Evolutionary conservation across 2,797 vertebrate species (phyloP).

Genomic region (Aldrovandia affinis): DNA sequence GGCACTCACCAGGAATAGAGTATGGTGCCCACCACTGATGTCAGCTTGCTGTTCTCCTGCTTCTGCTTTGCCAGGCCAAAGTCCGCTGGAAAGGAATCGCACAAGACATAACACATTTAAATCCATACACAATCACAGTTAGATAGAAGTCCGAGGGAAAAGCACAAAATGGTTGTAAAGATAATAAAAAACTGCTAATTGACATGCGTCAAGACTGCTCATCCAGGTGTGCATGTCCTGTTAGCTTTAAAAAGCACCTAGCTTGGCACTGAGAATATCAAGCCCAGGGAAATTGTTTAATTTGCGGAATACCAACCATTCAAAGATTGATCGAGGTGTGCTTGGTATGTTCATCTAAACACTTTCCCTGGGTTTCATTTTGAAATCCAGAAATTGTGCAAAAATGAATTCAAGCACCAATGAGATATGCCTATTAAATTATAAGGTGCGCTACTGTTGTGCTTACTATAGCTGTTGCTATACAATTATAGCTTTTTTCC

Average conservation of each 20-base stretch:
- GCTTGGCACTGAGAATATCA: background rate
- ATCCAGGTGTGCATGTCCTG: background rate
- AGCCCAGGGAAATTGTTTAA: background rate
- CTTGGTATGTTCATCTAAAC: background rate
- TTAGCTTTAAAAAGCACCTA: too few species aligned
- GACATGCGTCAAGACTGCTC: background rate
- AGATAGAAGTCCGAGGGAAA: background rate
- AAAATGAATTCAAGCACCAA: slow-evolving; percentile 10
- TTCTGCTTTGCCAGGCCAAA: slow-evolving; percentile 93
- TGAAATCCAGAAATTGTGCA: background rate
- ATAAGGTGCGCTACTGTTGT: background rate
- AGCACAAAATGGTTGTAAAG: background rate
- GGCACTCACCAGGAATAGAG: slow-evolving; percentile 85
- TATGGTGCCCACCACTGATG: slow-evolving; percentile 87
- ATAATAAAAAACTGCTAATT: background rate
- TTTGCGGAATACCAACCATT: background rate
- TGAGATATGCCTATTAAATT: slow-evolving; percentile 7
- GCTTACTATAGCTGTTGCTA: background rate
- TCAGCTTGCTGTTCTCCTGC: slow-evolving; percentile 87
- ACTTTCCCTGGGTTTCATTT: background rate
- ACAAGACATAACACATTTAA: background rate
- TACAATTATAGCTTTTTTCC: background rate
- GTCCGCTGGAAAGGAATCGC: slow-evolving; percentile 73
- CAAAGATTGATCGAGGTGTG: background rate
- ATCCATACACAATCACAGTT: background rate